Percentiles rank a stretch among this genome's conserved stretches.
phyloP scores from a whole-genome alignment of 2,888 invertebrate species.

The Chymomyza procnemis region DNA sequence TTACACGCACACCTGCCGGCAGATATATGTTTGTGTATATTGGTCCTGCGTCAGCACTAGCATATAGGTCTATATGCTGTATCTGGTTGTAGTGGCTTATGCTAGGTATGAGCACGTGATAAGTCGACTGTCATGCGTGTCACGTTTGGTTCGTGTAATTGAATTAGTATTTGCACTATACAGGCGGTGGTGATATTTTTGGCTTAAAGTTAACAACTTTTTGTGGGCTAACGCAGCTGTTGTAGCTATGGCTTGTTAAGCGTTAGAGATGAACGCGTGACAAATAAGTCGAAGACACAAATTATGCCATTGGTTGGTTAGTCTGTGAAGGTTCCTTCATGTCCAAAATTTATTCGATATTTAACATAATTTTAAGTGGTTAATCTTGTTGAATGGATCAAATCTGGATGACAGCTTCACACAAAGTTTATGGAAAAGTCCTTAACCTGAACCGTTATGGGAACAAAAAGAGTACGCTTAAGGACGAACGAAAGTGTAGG shows the following conservation, averaged over 20 bases:
- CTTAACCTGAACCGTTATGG: too few species aligned
- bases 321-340: too few species aligned
- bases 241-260: neutral
- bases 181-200: neutral
- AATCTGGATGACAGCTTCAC: too few species aligned
- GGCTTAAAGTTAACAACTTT: neutral
- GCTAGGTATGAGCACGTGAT: neutral
- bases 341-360: too few species aligned
- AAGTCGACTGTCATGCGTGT: neutral
- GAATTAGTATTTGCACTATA: neutral
- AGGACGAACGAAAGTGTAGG: too few species aligned
- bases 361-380: too few species aligned
- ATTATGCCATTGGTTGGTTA: too few species aligned
- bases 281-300: neutral
- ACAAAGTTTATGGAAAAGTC: too few species aligned
- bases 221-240: neutral
- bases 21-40: conserved; percentile 45
- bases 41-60: neutral
- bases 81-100: neutral
- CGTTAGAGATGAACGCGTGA: neutral
- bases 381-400: too few species aligned
- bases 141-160: neutral
- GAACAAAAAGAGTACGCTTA: too few species aligned
- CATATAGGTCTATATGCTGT: neutral
- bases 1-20: conserved; percentile 43